Evolutionary conservation across 2,797 vertebrate genomes (phyloP), one percentile per base, ranked within the genome.

Genomic region (Cyprinodon diabolis): DNA sequence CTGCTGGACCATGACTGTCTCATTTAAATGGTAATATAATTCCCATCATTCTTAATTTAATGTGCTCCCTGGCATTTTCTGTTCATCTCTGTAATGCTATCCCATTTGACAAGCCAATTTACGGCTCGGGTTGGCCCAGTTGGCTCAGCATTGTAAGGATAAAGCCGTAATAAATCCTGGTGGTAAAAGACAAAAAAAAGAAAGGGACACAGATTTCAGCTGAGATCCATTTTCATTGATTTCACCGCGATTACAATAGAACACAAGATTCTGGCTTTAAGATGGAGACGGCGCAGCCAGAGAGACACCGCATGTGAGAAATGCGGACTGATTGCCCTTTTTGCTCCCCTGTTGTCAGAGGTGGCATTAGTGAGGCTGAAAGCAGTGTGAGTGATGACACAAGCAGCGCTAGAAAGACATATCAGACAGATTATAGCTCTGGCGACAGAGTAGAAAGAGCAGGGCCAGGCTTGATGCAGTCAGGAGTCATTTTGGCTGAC

Each of bases 11-110:
- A 69, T 86, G 90, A 91, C 90, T 81, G 79, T 83, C 91, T 92
- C 88, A 93, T 93, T 93, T 91, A 91, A 93, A 93, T 93, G 90
- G 91, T 90, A 93, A 94, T 92, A 90, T 83, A 87, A 90, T 90
- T 89, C 86, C 83, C 91, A 91, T 92, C 89, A 76, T 84, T 94
- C 89, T 89, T 89, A 84, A 91, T 91, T 90, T 87, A 90, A 88
- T 86, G 88, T 79, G 86, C 77, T 75, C 84, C 45, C 54, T 85
- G 88, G 84, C 86, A 87, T 89, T 90, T 87, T 86, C 78, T 12
- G 79, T 91, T 92, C 85, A 86, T 91, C 85, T 86, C 30, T 15
- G 74, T 79, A 79, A 83, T 76, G 73, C 82, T 82, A 87, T 91
- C 86, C 87, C 56, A 87, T 15, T 83, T 89, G 91, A 93, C 91